A percentile compares a stretch with the other conserved stretches of the same genome.
Evolutionary conservation across 2,113 vertebrate genomes (phyloP).

Genomic region (Actinemys pallida): DNA sequence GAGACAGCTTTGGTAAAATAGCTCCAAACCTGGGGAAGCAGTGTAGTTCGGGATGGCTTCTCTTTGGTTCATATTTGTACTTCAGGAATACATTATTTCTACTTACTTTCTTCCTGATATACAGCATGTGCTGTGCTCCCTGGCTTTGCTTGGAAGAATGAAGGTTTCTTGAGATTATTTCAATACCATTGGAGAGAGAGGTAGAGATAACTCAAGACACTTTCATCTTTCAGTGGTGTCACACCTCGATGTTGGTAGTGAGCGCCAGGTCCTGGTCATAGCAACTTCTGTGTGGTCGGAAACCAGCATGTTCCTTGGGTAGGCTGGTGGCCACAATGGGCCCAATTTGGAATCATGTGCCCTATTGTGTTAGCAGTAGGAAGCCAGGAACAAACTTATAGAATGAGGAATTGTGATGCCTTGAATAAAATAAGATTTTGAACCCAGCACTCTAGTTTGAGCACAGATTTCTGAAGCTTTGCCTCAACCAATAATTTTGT

Average conservation of each 20-base stretch:
- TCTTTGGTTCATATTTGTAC: not conserved
- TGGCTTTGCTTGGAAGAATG: not conserved
- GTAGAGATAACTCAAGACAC: not conserved
- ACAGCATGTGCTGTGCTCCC: not conserved
- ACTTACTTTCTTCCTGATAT: not conserved
- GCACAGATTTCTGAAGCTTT: not conserved
- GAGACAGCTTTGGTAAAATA: not conserved
- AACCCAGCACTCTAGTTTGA: not conserved
- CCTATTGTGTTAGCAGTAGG: not conserved
- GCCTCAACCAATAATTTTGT: not conserved
- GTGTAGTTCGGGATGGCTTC: not conserved
- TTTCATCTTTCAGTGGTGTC: no score
- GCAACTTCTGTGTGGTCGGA: no score
- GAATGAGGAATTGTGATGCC: not conserved
- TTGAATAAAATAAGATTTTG: not conserved
- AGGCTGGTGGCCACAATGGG: no score
- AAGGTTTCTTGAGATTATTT: not conserved
- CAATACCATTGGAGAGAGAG: not conserved
- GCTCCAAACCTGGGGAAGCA: not conserved
- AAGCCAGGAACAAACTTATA: not conserved
- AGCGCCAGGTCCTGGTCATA: no score
- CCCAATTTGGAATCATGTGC: no score
- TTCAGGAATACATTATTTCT: not conserved
- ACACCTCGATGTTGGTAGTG: no score
- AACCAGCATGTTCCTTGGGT: no score